A percentile compares a stretch with the other conserved stretches of the same genome.
Conservation (phyloP, 2,888 invertebrate species). For the Dicranocentrus wangi region DNA sequence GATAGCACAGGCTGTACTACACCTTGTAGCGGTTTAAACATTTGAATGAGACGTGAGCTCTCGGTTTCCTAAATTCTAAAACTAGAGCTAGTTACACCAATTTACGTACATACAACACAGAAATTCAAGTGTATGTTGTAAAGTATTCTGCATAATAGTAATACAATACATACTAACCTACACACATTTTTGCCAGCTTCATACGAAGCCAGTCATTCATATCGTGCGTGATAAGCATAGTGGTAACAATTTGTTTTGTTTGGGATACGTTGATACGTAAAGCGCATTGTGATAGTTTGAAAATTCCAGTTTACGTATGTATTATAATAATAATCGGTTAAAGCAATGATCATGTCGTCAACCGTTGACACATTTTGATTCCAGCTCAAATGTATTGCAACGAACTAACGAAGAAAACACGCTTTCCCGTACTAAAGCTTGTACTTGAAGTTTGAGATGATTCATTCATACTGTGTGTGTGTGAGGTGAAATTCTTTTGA, state of each 20-base stretch:
- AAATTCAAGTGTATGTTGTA: too few species aligned
- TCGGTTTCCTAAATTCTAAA: too few species aligned
- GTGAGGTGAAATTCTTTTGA: too few species aligned
- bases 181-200: too few species aligned
- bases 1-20: too few species aligned
- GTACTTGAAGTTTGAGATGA: slow-evolving; percentile 34
- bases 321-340: neutral
- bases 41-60: too few species aligned
- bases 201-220: neutral
- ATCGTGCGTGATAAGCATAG: neutral
- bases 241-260: slow-evolving; percentile 1
- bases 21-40: too few species aligned
- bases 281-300: slow-evolving; percentile 1
- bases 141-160: too few species aligned
- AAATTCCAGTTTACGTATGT: neutral
- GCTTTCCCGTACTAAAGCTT: slow-evolving; percentile 12
- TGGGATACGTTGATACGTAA: neutral
- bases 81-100: too few species aligned
- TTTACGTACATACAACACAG: too few species aligned
- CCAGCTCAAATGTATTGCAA: slow-evolving; percentile 53
- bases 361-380: slow-evolving; percentile 32
- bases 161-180: too few species aligned
- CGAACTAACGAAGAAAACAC: slow-evolving; percentile 37
- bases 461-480: neutral
- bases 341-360: neutral